These are phyloP conservation scores for Forbesichthys papilliferus DNA, from an alignment of 2,113 vertebrate species.

Conservation along the genomic window DNA sequence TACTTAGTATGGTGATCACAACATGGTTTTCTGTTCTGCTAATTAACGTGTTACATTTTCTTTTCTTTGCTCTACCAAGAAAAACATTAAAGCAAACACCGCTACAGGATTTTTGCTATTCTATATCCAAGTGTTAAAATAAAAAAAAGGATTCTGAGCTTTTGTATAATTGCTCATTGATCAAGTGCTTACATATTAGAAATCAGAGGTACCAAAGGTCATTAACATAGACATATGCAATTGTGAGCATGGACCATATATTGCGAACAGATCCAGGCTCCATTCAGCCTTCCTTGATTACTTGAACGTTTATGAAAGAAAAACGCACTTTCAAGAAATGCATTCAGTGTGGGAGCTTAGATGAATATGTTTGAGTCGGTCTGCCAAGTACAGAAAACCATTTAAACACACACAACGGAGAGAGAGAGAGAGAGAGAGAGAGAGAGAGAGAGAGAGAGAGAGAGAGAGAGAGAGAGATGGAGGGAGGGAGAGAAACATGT, in stretches of 20 bases:
- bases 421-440: slow-evolving; percentile 37
- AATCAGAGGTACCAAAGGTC: slow-evolving; percentile 7
- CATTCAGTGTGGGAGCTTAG: slow-evolving; percentile 38
- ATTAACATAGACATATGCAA: slow-evolving; percentile 2
- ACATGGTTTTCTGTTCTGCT: too few species aligned
- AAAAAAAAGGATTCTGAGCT: too few species aligned
- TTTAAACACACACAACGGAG: slow-evolving; percentile 55
- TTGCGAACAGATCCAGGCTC: slow-evolving; percentile 52
- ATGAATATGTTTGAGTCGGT: slow-evolving; percentile 62
- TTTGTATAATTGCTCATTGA: not conserved
- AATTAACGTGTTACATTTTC: too few species aligned
- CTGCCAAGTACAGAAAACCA: slow-evolving; percentile 61
- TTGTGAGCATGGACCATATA: slow-evolving; percentile 18
- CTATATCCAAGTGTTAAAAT: too few species aligned
- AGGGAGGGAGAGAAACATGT: slow-evolving; percentile 36
- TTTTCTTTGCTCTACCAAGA: too few species aligned
- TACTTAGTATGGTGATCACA: too few species aligned
- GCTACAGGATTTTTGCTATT: too few species aligned
- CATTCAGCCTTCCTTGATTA: slow-evolving; percentile 46
- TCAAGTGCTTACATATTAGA: slow-evolving; percentile 5
- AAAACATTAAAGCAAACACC: too few species aligned
- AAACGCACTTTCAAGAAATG: slow-evolving; percentile 50
- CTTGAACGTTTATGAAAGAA: slow-evolving; percentile 50
- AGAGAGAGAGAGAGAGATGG: slow-evolving; percentile 37
- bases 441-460: slow-evolving; percentile 29